Evolutionary conservation across 53 echinoderm and acorn worm species (phyloP), one percentile per base, ranked within the genome.

Genomic region (Holothuria scabra): DNA sequence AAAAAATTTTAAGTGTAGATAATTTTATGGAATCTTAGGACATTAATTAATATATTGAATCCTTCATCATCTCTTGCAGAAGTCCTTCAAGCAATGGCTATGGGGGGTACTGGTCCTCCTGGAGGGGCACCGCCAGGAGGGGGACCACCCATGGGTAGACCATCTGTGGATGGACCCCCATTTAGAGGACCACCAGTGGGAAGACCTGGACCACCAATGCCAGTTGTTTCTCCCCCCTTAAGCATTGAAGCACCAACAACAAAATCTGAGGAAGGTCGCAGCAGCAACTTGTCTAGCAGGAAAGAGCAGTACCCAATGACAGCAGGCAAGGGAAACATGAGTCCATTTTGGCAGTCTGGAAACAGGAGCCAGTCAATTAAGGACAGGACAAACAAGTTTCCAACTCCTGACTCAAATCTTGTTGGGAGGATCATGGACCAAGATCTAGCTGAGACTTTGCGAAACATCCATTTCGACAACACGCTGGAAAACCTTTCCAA

Each of bases 91-190:
- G 37, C 34, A 11, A 57, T 74, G 22, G 23, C 60, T 34, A 85
- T 35, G 38, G 83, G 84, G 52, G 92, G 89, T 16, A 86, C 80
- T 23, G 61, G 57, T 66, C 88, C 88, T 18, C 83, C 88, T 20
- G 90, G 90, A 0, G 85, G 85, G 30, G 70, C 70, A 32, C 74
- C 85, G 18, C 71, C 74, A 28, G 88, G 87, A 11, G 84, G 60
- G 4, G 90, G 90, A n/a, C 90, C 90, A 13, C 90, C 90, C 12
- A 74, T 74, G 32, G 83, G 88, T 13, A 63, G 83, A 49, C 90
- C 86, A 20, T 55, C 75, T 12, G 52, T 75, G 58, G 86, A 83
- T 19, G 86, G 35, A 35, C 35, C 6, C 35, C 35, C 3, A 6
- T 35, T 35, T 35, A 6, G 86, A 38, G 88, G 88, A 21, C 88